Conservation (phyloP, 1,140 invertebrate species). For the Pygmarrhopalites habei region DNA sequence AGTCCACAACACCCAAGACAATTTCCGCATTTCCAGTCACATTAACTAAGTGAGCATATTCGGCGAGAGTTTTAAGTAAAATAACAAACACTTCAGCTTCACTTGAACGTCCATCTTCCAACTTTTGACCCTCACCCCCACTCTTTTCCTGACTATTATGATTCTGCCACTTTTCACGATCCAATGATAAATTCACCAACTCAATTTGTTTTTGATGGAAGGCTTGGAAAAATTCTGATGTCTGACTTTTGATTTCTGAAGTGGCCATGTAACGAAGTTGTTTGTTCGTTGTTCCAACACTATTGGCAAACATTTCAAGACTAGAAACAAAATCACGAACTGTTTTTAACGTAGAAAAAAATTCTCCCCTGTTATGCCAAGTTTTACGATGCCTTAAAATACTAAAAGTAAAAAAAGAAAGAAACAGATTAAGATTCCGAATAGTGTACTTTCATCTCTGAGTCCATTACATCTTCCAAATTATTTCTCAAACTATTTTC, state of each 20-base stretch:
- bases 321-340: constrained; percentile 27
- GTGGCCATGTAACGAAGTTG: constrained; percentile 23
- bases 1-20: constrained; percentile 32
- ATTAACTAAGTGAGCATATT: constrained; percentile 85
- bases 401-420: background rate
- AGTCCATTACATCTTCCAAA: too few relatives aligned
- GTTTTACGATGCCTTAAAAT: constrained; percentile 28
- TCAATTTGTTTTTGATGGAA: constrained; percentile 37
- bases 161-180: constrained; percentile 36
- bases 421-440: too few relatives aligned
- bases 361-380: constrained; percentile 3
- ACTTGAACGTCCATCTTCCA: constrained; percentile 11
- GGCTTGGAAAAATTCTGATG: constrained; percentile 29
- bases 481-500: too few relatives aligned
- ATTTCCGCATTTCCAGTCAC: constrained; percentile 48
- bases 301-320: constrained; percentile 31
- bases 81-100: constrained; percentile 54
- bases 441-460: too few relatives aligned
- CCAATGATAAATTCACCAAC: constrained; percentile 29
- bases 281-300: constrained; percentile 5
- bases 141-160: background rate
- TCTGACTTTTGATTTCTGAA: constrained; percentile 36
- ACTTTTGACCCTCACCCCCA: background rate
- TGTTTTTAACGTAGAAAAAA: constrained; percentile 13
- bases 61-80: constrained; percentile 65